These are phyloP conservation scores for Drosophila mimetica DNA, from an alignment of 2,888 invertebrate genomes.

Conservation along the genomic window DNA sequence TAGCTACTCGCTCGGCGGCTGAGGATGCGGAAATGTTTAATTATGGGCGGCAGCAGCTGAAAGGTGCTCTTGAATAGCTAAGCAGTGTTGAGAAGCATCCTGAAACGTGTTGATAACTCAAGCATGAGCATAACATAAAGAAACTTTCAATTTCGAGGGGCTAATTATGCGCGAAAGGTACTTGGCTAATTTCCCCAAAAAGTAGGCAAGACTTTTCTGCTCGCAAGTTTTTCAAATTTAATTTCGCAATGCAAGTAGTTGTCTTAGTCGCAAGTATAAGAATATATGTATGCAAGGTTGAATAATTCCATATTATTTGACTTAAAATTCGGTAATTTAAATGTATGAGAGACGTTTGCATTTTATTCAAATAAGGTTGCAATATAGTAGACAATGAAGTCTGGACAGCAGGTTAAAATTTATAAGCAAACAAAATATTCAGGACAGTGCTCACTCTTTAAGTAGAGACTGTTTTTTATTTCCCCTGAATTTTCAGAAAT, in stretches of 20 bases:
- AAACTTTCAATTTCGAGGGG: conserved; percentile 40
- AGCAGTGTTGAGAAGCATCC: conserved; percentile 34
- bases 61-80: conserved; percentile 40
- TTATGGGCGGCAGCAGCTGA: conserved; percentile 26
- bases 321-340: background rate
- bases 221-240: conserved; percentile 19
- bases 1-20: conserved; percentile 26
- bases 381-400: background rate
- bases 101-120: conserved; percentile 41
- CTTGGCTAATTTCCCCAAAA: conserved; percentile 24
- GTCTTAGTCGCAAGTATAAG: background rate
- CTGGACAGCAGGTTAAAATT: background rate
- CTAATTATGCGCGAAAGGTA: conserved; percentile 39
- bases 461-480: no score
- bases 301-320: conserved; percentile 7
- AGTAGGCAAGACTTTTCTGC: conserved; percentile 16
- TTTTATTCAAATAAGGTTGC: background rate
- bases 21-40: conserved; percentile 43
- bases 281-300: background rate
- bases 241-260: conserved; percentile 6
- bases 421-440: background rate
- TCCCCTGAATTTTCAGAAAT: no score
- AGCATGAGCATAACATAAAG: conserved; percentile 23
- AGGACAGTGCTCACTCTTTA: no score
- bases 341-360: background rate